Percentiles rank a stretch among this genome's conserved stretches.
Evolutionary conservation across 2,113 vertebrate species (phyloP).

Genomic region (Eudorcas thomsonii): DNA sequence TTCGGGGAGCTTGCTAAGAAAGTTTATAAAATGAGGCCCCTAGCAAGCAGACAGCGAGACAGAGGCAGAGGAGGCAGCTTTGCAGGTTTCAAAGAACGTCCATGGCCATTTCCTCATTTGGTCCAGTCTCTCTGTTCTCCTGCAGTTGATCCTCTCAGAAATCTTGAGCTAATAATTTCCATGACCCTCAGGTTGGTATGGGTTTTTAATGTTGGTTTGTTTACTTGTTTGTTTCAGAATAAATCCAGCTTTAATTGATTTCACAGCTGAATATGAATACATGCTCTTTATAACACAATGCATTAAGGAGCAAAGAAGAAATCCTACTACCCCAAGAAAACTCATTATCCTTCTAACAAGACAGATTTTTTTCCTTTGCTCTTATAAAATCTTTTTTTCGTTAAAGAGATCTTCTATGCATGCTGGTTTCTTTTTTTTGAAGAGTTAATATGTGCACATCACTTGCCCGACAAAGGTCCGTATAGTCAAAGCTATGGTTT

Average conservation of each 20-base stretch:
- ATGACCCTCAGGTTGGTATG: neutral
- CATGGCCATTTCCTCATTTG: neutral
- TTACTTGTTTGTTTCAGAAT: neutral
- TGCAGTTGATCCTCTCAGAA: neutral
- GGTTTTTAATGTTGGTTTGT: neutral
- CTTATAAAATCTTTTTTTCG: neutral
- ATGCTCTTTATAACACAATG: neutral
- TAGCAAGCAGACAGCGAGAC: neutral
- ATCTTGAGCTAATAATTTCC: neutral
- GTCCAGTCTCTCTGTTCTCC: neutral
- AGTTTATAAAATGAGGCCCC: slow-evolving; percentile 56
- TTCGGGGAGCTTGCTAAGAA: slow-evolving; percentile 49
- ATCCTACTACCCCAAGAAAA: neutral
- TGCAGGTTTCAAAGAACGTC: neutral
- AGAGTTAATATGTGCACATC: neutral
- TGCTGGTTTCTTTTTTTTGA: neutral
- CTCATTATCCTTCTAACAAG: slow-evolving; percentile 7
- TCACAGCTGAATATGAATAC: slow-evolving; percentile 20
- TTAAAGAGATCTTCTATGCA: neutral
- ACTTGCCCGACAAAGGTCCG: neutral
- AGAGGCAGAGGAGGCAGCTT: neutral
- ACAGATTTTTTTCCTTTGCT: neutral
- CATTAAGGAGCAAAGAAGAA: slow-evolving; percentile 20
- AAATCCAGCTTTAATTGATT: slow-evolving; percentile 3
- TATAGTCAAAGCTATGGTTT: neutral